Base-by-base conservation (phyloP, 2,888 invertebrate species). In the Andrena praecox region DNA sequence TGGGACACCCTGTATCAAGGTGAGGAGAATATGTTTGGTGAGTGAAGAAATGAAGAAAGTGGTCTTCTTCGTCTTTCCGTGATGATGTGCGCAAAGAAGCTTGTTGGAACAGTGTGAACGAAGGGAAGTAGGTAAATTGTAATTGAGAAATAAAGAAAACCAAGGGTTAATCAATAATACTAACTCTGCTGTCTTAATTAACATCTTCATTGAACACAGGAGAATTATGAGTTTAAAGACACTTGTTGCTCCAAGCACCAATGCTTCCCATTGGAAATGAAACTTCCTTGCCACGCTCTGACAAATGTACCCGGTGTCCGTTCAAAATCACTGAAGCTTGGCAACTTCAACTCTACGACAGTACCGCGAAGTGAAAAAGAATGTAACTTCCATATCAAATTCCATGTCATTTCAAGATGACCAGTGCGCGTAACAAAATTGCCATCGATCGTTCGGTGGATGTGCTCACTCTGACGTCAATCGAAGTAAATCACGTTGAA, bases 401-500 rank as follows among this genome's bases (percentile, higher is more conserved):
- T 24, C 29, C 10, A 33, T 16, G 16, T 6, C 20, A 20, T 35
- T n/a, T 0, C 20, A 10, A 7, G 20, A 35, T 66, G 56, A 8
- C 10, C 33, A 56, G 20, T 16, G 48, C 16, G n/a, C 24, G 56
- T 35, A 31, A 77, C 66, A 52, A 76, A 76, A 69, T 69, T 75
- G 48, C 20, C 33, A 75, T 76, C 60, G 78, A 78, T 78, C 63
- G 75, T 68, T 60, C 33, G 16, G n/a, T 10, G 48, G 68, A 20
- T 29, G 2, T 12, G 68, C 16, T 54, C 67, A 29, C 16, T 62
- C 31, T 76, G 68, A 69, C 68, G 76, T 69, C 76, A 75, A 35
- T 56, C 50, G 10, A 56, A 76, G 60, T 76, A 48, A 74, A 77
- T 77, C 77, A 56, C 12, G 78, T 78, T 76, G 33, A 76, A 75